phyloP scores from a whole-genome alignment of 2,797 vertebrate genomes.

The Dendrocincla tyrannina region DNA sequence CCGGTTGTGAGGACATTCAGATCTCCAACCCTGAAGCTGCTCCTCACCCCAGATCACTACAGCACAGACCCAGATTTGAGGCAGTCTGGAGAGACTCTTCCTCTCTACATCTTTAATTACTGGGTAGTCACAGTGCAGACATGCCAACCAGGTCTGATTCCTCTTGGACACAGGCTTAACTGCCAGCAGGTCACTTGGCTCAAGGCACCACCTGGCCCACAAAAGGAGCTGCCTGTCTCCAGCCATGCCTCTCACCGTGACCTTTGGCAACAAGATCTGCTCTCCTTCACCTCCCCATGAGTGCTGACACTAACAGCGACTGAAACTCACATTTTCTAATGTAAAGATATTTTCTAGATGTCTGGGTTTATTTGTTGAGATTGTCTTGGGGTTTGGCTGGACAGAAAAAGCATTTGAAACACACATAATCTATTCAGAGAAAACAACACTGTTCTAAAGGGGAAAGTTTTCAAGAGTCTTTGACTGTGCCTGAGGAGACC shows the following conservation, averaged over 20 bases:
- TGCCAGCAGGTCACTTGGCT: not conserved
- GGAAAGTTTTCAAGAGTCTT: not conserved
- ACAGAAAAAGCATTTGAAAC: not conserved
- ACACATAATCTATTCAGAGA: not conserved
- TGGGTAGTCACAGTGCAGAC: not conserved
- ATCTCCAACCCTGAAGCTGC: not conserved
- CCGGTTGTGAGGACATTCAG: not conserved
- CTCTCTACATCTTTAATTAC: not conserved
- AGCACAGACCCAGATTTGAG: not conserved
- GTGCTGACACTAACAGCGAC: not conserved
- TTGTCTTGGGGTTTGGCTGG: not conserved
- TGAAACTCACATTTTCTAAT: not conserved
- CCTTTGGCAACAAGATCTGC: not conserved
- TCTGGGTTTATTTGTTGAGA: not conserved
- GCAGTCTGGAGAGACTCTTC: not conserved
- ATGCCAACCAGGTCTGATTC: not conserved
- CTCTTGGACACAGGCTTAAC: not conserved
- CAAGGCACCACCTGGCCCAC: not conserved
- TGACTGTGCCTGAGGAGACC: not conserved
- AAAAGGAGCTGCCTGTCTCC: not conserved
- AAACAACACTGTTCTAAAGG: not conserved
- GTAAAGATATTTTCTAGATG: not conserved
- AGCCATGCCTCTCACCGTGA: not conserved
- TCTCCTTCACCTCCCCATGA: not conserved
- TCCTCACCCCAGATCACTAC: not conserved